Percentiles rank a stretch among this genome's conserved stretches.
phyloP scores from a whole-genome alignment of 2,797 vertebrate genomes.

The Bradypodion ventrale region DNA sequence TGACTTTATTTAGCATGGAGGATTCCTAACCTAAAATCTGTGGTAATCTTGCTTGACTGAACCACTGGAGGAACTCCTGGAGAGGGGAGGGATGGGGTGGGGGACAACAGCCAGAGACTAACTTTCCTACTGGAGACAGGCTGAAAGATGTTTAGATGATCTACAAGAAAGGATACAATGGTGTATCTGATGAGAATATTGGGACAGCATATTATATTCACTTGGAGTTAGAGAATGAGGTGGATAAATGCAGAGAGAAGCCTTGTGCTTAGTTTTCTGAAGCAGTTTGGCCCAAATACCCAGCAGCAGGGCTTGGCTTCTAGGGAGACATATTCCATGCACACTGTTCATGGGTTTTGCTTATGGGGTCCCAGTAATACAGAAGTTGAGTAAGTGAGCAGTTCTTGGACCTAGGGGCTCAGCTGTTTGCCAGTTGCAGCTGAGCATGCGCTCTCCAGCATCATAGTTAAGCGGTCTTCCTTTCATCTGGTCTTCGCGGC shows the following conservation, averaged over 20 bases:
- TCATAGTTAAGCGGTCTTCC: background rate
- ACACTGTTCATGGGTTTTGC: background rate
- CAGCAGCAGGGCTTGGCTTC: background rate
- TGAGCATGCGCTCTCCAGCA: background rate
- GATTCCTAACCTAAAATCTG: slow-evolving; percentile 33
- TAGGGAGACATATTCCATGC: background rate
- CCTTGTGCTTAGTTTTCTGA: background rate
- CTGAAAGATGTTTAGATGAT: background rate
- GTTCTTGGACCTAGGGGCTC: too few species aligned
- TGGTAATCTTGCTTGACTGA: slow-evolving; percentile 26
- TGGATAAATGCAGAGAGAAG: background rate
- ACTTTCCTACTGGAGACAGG: background rate
- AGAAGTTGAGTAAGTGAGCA: too few species aligned
- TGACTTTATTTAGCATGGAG: slow-evolving; percentile 46
- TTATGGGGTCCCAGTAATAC: background rate
- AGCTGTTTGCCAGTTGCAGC: too few species aligned
- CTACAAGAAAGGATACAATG: background rate
- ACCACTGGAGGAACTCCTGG: background rate
- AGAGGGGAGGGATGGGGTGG: background rate
- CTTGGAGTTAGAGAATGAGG: background rate
- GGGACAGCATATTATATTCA: background rate
- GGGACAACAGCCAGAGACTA: background rate
- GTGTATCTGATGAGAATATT: background rate
- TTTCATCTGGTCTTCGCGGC: background rate
- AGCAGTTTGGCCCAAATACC: too few species aligned